Evolutionary conservation across 2,888 invertebrate genomes (phyloP).

Genomic region (Macrostomum cliftonense): DNA sequence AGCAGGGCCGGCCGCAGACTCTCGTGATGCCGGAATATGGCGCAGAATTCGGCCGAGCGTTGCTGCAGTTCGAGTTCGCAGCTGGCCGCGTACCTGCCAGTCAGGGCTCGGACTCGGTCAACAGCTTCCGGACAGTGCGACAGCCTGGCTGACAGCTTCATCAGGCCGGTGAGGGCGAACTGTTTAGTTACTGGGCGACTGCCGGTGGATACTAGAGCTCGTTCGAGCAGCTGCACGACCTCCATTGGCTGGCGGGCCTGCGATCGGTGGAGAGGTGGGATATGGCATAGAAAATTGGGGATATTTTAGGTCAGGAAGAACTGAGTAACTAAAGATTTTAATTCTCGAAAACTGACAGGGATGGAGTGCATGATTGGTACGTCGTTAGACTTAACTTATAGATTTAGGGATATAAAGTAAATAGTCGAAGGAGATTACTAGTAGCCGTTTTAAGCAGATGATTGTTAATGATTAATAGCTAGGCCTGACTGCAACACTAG

Average conservation of each 20-base stretch:
- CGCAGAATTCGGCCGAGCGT: constrained; percentile 64
- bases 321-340: too few relatives aligned
- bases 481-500: too few relatives aligned
- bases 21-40: constrained; percentile 54
- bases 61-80: constrained; percentile 92
- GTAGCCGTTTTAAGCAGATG: too few relatives aligned
- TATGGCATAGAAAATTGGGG: too few relatives aligned
- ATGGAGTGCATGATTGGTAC: too few relatives aligned
- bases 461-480: too few relatives aligned
- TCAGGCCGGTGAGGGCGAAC: constrained; percentile 74
- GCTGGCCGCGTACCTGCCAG: constrained; percentile 67
- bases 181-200: constrained; percentile 78
- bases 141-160: constrained; percentile 73
- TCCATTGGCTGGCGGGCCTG: constrained; percentile 43
- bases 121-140: constrained; percentile 15
- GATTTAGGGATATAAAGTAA: too few relatives aligned
- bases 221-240: constrained; percentile 70
- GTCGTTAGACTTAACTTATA: too few relatives aligned
- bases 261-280: too few relatives aligned
- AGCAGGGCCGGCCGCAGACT: constrained; percentile 56
- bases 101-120: constrained; percentile 54
- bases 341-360: too few relatives aligned
- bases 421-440: too few relatives aligned
- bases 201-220: constrained; percentile 71
- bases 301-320: too few relatives aligned